Base-by-base conservation (phyloP, 2,797 vertebrate species). In the Merluccius polli region DNA sequence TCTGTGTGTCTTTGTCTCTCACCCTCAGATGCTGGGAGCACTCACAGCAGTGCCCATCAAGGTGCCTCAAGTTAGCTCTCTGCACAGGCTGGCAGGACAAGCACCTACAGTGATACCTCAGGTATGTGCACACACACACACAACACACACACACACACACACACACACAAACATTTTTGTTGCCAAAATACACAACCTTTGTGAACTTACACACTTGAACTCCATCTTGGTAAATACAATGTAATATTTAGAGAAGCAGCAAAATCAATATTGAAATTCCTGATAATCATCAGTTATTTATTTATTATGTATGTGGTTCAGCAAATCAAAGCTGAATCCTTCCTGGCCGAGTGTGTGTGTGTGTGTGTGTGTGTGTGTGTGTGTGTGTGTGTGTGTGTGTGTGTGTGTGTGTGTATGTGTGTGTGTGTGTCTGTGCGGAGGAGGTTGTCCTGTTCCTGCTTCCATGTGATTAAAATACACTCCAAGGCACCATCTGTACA, bases 11-110 rank as follows among this genome's bases (percentile, higher is more conserved):
- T 44, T 31, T 77, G 24, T 77, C 36, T 32, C 67, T 69, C 65
- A 1, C 65, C 36, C 18, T 59, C 94, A 99, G 97, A 93, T 95
- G 92, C 89, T 97, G 94, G 96, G 97, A 92, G 88, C 95, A 87
- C 91, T 96, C 90, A 94, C 95, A 87, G 93, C 97, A 91, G 92
- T 96, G 89, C 97, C 97, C 91, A 95, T 98, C 89, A 97, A 96
- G 86, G 96, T 98, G 93, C 98, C 97, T 96, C 97, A 98, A 93
- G 95, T 98, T 93, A 96, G 97, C 93, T 98, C 97, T 82, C 95
- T 98, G 93, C 96, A 98, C 92, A 95, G 97, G 91, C 94, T 98
- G 95, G 95, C 96, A 81, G 96, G 97, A 93, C 97, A 97, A 93
- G 95, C 95, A 91, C 94, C 95, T 87, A 93, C 95, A 81, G 93